Conservation (phyloP, 2,888 invertebrate genomes). For the Terebella lapidaria region DNA sequence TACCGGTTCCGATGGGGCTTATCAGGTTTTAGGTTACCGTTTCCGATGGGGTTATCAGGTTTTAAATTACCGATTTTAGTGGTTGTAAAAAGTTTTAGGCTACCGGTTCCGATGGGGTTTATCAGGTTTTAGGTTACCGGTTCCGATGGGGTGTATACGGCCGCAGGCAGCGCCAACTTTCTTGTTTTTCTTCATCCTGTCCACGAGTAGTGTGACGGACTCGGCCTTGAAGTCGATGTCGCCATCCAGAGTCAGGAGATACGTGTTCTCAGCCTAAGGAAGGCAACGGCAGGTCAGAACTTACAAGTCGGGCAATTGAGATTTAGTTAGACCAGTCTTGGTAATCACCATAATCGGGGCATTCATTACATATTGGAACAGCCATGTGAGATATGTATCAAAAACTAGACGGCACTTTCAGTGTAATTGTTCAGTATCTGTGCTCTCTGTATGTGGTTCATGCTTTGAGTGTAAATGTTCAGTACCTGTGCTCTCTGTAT, state of each 20-base stretch:
- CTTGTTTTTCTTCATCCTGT: conserved; percentile 96
- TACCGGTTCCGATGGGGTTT: not conserved
- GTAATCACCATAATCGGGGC: too few species aligned
- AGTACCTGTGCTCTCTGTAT: conserved; percentile 26
- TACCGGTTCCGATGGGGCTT: not conserved
- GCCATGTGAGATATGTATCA: too few species aligned
- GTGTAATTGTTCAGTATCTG: too few species aligned
- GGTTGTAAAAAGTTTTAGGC: too few species aligned
- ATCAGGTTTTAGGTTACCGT: conserved; percentile 57
- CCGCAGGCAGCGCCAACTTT: conserved; percentile 96
- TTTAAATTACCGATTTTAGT: too few species aligned
- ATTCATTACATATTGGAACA: too few species aligned
- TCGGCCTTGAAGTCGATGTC: conserved; percentile 96
- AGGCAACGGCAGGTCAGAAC: too few species aligned
- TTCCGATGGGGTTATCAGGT: too few species aligned
- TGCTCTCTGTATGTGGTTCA: conserved; percentile 25
- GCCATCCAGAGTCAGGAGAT: conserved; percentile 87
- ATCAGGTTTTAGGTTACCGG: conserved; percentile 57
- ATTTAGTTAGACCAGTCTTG: too few species aligned
- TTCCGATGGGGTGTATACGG: conserved; percentile 94
- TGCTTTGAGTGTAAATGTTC: too few species aligned
- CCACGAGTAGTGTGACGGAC: conserved; percentile 87
- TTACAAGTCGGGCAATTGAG: too few species aligned
- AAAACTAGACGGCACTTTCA: too few species aligned
- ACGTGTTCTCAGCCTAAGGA: conserved; percentile 81